Evolutionary conservation across 1,140 invertebrate genomes (phyloP).

Genomic region (Trachymyrmex septentrionalis): DNA sequence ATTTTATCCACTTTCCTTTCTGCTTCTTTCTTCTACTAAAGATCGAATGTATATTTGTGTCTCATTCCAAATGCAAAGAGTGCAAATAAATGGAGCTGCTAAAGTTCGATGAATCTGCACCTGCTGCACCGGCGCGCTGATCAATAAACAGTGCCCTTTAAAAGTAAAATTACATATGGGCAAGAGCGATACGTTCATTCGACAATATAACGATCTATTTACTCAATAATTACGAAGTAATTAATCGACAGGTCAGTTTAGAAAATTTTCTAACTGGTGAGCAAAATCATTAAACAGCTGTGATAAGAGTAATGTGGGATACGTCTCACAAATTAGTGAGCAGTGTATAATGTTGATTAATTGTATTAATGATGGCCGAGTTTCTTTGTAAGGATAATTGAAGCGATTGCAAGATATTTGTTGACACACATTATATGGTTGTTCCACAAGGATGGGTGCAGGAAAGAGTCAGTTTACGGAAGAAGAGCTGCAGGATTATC

Average conservation of each 20-base stretch:
- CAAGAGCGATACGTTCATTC: background rate
- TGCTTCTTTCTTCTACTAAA: background rate
- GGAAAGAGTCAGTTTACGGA: slow-evolving; percentile 93
- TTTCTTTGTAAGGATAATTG: slow-evolving; percentile 8
- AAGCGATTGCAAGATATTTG: background rate
- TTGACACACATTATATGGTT: slow-evolving; percentile 5
- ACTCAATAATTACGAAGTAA: background rate
- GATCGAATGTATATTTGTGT: background rate
- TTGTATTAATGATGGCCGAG: background rate
- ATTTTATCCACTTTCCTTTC: background rate
- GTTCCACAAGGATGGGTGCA: slow-evolving; percentile 90
- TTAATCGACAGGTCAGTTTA: background rate
- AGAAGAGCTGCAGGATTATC: slow-evolving; percentile 96
- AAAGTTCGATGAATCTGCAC: background rate
- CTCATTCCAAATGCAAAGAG: background rate
- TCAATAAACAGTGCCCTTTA: slow-evolving; percentile 23
- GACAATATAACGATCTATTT: background rate
- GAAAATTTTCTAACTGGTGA: background rate
- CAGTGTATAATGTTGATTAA: background rate
- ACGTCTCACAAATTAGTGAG: background rate
- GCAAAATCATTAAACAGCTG: background rate
- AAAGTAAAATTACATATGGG: background rate
- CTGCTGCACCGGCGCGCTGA: background rate
- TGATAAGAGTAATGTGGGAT: background rate
- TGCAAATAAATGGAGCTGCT: background rate